Evolutionary conservation across 2,888 invertebrate genomes (phyloP), one percentile per base, ranked within the genome.

Genomic region (Teleogryllus oceanicus): DNA sequence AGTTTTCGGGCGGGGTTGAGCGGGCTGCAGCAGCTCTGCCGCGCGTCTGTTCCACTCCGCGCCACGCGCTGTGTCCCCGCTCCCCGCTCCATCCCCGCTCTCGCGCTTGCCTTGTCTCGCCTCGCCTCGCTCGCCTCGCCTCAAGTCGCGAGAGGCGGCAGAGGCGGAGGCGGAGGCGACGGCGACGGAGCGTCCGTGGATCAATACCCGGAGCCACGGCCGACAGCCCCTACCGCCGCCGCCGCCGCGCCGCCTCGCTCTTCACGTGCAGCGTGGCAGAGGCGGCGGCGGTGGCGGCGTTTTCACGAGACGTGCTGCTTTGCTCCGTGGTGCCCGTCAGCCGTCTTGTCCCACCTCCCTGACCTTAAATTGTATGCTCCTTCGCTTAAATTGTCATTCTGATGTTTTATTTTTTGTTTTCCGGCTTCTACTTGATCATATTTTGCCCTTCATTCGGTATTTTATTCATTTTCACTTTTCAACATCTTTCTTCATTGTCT

Each of bases 141-240:
- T 62, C 62, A 62, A 62, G 62, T 62, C 62, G 62, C 62, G 62
- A 62, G n/a, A 13, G n/a, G 62, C n/a, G 62, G 62, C 16, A 3
- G n/a, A n/a, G 16, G n/a, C 16, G 13, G n/a, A n/a, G 16, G n/a
- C 16, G 13, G 13, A n/a, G 16, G n/a, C 62, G 62, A n/a, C 62
- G 62, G 62, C 62, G n/a, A 62, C 62, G 62, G 13, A 62, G 62
- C 62, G 62, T 62, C 62, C 62, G 62, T 62, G 62, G 62, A 62
- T 62, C 62, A 62, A 62, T 62, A 62, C 62, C 62, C 62, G 62
- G 62, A 5, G 62, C 62, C 62, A 62, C 62, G 62, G 62, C 62
- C 62, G 62, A 62, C 62, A 62, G 13, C 62, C 62, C 62, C 62
- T 62, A 62, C 62, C 62, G 62, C 62, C 62, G 62, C 62, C n/a